A percentile compares a stretch with the other conserved stretches of the same genome.
phyloP scores from a whole-genome alignment of 37 sponge, comb jelly and placozoan genomes.

The Aphrocallistes beatrix region DNA sequence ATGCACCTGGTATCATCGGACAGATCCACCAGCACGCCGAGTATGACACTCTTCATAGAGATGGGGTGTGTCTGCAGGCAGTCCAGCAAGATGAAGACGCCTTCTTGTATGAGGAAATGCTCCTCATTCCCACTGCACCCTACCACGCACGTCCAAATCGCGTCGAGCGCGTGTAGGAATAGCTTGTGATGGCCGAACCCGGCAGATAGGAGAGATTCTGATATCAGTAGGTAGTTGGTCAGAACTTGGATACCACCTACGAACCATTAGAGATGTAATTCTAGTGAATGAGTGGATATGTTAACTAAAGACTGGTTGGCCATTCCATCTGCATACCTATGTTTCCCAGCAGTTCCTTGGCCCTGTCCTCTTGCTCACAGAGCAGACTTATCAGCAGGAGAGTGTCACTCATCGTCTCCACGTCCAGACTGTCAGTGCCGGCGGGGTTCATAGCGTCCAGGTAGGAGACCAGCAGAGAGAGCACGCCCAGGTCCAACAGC shows the following conservation, averaged over 20 bases:
- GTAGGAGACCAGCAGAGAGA: constrained; percentile 40
- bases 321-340: background rate
- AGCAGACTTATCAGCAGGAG: background rate
- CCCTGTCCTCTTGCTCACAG: background rate
- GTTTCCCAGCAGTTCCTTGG: background rate
- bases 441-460: background rate
- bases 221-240: constrained; percentile 50
- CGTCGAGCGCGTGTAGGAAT: constrained; percentile 63
- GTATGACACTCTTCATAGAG: constrained; percentile 70
- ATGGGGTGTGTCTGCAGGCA: constrained; percentile 51
- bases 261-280: constrained; percentile 40
- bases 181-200: constrained; percentile 84
- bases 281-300: background rate
- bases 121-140: constrained; percentile 70
- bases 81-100: constrained; percentile 76
- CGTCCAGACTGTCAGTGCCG: background rate
- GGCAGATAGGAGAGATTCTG: constrained; percentile 39
- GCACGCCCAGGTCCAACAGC: constrained; percentile 84
- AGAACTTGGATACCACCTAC: constrained; percentile 81
- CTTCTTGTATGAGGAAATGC: constrained; percentile 81
- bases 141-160: constrained; percentile 69
- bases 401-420: background rate
- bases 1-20: constrained; percentile 79
- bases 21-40: constrained; percentile 86
- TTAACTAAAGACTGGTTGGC: background rate